Evolutionary conservation across 2,113 vertebrate species (phyloP), one percentile per base, ranked within the genome.

Genomic region (Lucifuga dentata): DNA sequence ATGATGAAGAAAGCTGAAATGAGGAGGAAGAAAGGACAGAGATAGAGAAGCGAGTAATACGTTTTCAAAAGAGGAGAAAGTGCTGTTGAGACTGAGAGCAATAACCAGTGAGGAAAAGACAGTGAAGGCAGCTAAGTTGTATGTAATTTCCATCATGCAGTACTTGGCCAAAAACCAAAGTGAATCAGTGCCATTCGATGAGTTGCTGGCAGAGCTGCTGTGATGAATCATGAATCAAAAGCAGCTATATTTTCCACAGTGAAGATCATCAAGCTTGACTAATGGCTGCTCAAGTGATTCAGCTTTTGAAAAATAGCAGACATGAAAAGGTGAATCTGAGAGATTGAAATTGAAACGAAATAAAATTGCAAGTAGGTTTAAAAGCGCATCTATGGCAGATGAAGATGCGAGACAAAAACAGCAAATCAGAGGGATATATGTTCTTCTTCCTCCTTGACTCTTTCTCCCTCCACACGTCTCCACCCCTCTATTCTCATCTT

Each of bases 151-250:
- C 11, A 35, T 29, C 33, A 35, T 35, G 50, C 53, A 49, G 44
- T 26, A 53, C 63, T 17, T 41, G 24, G 50, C 11, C 6, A 46
- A 66, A 12, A 13, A 49, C 44, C 56, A 44, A 19, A 66, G 51
- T 78, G 64, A 85, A 39, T 74, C 62, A 52, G 21, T 49, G 49
- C 52, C 50, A 46, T 50, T 56, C 59, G 50, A 63, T 0, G 16
- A 33, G 29, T 68, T 13, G 12, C 46, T 46, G 66, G 24, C 24
- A 1, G 12, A 8, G 52, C 43, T 60, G 53, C 74, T 62, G 41
- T 33, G 65, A 81, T 82, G 67, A 78, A 62, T 85, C 78, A 76
- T 80, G 73, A 81, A 83, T 86, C 77, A 82, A 79, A 80, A 80
- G 41, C 63, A 68, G 35, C 26, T 7, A 3, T 7, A 40, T 68